phyloP scores from a whole-genome alignment of 2,113 vertebrate genomes.

The Limnothrissa miodon region DNA sequence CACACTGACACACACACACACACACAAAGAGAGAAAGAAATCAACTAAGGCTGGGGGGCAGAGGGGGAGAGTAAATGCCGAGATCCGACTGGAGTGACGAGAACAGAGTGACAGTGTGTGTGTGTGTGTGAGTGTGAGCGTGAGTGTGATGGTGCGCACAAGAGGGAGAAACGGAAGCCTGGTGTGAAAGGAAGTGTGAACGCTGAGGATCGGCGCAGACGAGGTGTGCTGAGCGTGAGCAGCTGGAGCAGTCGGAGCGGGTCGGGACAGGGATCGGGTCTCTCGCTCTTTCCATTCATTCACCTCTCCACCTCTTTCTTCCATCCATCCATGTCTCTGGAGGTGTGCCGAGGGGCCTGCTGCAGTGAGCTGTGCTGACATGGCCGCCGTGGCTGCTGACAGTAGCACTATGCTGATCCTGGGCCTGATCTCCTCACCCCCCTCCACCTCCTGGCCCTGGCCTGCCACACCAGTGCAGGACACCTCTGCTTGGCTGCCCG shows the following conservation, averaged over 20 bases:
- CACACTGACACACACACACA: not conserved
- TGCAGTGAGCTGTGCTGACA: slow-evolving; percentile 1
- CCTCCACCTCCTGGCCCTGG: not conserved
- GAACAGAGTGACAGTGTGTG: not conserved
- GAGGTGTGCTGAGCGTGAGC: not conserved
- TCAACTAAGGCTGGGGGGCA: not conserved
- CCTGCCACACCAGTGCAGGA: not conserved
- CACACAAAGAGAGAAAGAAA: not conserved
- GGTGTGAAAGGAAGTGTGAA: not conserved
- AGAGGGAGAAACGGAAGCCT: not conserved
- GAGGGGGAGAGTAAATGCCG: not conserved
- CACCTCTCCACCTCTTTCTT: not conserved
- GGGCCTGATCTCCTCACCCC: not conserved
- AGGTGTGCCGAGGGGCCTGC: not conserved
- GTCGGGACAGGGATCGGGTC: not conserved
- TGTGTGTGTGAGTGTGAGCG: not conserved
- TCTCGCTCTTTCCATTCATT: not conserved
- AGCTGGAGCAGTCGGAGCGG: not conserved
- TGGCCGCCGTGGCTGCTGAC: not conserved
- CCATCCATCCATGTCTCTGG: not conserved
- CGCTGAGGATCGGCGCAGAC: not conserved
- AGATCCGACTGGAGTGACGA: not conserved
- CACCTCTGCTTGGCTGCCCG: not conserved
- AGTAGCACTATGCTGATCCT: not conserved
- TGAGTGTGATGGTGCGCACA: not conserved